Conservation (phyloP, 2,888 invertebrate species). For the Caenorhabditis sulstoni region DNA sequence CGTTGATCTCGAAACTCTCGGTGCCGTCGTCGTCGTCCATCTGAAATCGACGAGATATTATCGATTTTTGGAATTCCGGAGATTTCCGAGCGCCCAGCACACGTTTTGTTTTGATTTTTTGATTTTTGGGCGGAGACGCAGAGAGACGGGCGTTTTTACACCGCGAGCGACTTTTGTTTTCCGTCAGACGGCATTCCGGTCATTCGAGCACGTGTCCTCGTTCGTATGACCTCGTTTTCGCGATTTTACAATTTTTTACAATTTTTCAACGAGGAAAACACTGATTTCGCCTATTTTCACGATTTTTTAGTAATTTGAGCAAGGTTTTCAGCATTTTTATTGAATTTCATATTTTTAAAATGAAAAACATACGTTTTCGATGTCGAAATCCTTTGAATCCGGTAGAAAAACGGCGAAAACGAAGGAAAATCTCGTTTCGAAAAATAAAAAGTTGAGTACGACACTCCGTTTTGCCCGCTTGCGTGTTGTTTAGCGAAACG, state of each 20-base stretch:
- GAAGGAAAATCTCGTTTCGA: conserved; percentile 17
- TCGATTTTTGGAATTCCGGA: neutral
- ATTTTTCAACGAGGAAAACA: neutral
- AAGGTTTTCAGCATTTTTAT: neutral
- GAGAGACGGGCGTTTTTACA: neutral
- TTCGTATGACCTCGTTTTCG: too few relatives aligned
- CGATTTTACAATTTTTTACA: too few relatives aligned
- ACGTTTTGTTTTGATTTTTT: neutral
- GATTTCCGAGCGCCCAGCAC: neutral
- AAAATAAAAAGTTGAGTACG: conserved; percentile 20
- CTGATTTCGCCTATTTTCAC: neutral
- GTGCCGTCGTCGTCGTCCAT: conserved; percentile 87
- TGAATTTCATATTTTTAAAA: neutral
- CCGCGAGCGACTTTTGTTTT: too few relatives aligned
- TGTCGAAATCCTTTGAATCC: neutral
- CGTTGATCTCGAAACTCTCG: conserved; percentile 94
- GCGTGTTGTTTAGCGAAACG: conserved; percentile 23
- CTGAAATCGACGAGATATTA: conserved; percentile 4
- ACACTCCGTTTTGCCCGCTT: conserved; percentile 22
- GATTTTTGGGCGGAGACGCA: neutral
- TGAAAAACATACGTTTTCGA: neutral
- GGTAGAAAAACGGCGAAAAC: neutral
- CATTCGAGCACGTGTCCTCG: too few relatives aligned
- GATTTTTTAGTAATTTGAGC: too few relatives aligned
- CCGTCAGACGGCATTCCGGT: too few relatives aligned